A percentile compares a stretch with the other conserved stretches of the same genome.
These are phyloP conservation scores for Mastomys natalensis DNA, from an alignment of 2,113 vertebrate genomes.

Conservation along the genomic window DNA sequence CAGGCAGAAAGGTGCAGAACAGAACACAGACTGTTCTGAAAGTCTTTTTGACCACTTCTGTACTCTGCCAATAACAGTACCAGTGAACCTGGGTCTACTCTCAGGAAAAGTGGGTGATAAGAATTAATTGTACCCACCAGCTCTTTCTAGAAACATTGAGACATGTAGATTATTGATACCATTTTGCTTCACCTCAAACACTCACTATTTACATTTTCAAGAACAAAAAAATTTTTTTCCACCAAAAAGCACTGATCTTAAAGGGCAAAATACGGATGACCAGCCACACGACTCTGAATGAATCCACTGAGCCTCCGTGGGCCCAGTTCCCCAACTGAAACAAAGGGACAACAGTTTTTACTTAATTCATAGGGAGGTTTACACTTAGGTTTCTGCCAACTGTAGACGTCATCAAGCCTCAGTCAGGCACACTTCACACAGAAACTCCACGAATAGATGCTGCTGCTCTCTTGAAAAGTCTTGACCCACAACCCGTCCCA, in stretches of 20 bases:
- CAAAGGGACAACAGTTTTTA: background rate
- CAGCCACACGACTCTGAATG: background rate
- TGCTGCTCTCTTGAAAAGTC: background rate
- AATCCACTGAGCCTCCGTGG: background rate
- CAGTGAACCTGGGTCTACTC: background rate
- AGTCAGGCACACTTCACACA: background rate
- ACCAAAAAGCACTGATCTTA: background rate
- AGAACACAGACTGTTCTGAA: background rate
- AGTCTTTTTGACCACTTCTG: background rate
- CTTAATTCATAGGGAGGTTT: background rate
- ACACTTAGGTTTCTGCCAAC: background rate
- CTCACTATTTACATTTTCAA: slow-evolving; percentile 26
- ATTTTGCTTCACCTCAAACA: background rate
- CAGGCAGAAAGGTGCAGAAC: background rate
- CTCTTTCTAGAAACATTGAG: background rate
- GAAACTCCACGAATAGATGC: background rate
- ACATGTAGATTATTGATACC: background rate
- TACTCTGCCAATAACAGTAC: background rate
- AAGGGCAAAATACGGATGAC: background rate
- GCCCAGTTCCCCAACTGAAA: background rate
- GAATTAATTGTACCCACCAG: background rate
- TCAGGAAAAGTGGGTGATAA: background rate
- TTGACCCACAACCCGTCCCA: background rate
- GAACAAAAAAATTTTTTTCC: background rate
- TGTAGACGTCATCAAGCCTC: background rate